Base-by-base conservation (phyloP, 2,888 invertebrate genomes). In the Cataglyphis cursor region DNA sequence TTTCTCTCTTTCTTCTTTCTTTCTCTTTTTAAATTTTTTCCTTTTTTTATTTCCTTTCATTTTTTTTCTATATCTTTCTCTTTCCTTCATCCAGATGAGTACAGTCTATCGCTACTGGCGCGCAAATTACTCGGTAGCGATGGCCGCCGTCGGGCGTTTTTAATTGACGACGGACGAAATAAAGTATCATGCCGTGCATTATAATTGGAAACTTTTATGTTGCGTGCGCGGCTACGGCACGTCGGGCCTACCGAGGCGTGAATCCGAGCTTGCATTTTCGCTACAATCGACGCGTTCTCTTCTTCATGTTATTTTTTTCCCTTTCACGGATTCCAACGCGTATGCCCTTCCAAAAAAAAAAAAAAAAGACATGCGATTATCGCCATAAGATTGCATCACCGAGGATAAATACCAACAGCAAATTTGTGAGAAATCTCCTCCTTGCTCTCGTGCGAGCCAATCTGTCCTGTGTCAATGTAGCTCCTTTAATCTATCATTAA, bases 191-290 rank as follows among this genome's bases (percentile, higher is more conserved):
- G 85, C 82, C 72, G 74, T 81, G 82, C 80, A 82, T 85, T 83
- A 85, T 91, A 92, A 91, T 92, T 92, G 91, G 90, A 90, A 92
- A 92, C 90, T 91, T 90, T 88, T 90, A 89, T 87, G 74, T 90
- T 83, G 89, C 89, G 91, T 89, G 90, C 72, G 75, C 48, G 62
- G 73, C 66, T 54, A 65, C 65, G 64, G 48, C 68, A 38, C 48
- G 82, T 24, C 72, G 72, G 62, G 84, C 28, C 85, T 85, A 83
- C 68, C 89, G 88, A 85, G 85, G 83, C 90, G 86, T 91, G 86
- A 91, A 91, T 91, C 88, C 87, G 85, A 82, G 81, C 83, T 66
- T 85, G 84, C 85, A 70, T 90, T 92, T 91, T 91, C 90, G 51
- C n/a, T 89, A 90, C 83, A 64, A 51, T 51, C 48, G 66, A 31